Evolutionary conservation across 2,888 invertebrate species (phyloP), one percentile per base, ranked within the genome.

Genomic region (Stegophylla sp.): DNA sequence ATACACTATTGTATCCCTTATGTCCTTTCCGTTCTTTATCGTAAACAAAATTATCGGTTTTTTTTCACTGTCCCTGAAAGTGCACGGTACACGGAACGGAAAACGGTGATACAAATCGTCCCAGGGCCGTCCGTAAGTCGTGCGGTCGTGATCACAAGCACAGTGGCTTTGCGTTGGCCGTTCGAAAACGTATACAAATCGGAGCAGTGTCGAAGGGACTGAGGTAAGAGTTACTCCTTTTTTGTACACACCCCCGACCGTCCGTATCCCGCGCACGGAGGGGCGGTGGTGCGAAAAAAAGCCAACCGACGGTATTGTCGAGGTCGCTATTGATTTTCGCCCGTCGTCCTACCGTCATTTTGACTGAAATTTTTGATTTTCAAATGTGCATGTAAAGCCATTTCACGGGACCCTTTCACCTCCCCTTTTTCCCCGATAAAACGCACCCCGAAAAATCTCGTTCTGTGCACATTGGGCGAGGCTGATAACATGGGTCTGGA

Each of bases 21-120:
- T 69, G 77, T 71, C 79, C 69, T 69, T 71, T 61, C 79, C 79
- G 79, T 48, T 71, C 48, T 71, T 69, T 41, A 79, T 71, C 79
- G 79, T 79, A 71, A 71, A 79, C 79, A 79, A 61, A 79, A 63
- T 71, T 79, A 71, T 79, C 79, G 79, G 79, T 61, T 79, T 79
- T 74, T 77, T 56, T 43, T 23, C 13, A 3, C 45, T 61, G 48
- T 64, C 48, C 17, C n/a, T 61, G 45, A 67, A 77, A 26, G 51
- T 28, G 17, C 23, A 34, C 34, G 9, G 41, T 48, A 64, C 34
- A 23, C 63, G n/a, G 3, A 13, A 20, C 73, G 10, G 20, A 48
- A 48, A 61, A 74, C 48, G 7, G 23, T 56, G 23, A 17, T 17
- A 48, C 48, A 2, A 17, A 5, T 23, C 26, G 17, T 48, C 20